Percentiles rank a stretch among this genome's conserved stretches.
Evolutionary conservation across 2,113 vertebrate species (phyloP).

Genomic region (Acinonyx jubatus): DNA sequence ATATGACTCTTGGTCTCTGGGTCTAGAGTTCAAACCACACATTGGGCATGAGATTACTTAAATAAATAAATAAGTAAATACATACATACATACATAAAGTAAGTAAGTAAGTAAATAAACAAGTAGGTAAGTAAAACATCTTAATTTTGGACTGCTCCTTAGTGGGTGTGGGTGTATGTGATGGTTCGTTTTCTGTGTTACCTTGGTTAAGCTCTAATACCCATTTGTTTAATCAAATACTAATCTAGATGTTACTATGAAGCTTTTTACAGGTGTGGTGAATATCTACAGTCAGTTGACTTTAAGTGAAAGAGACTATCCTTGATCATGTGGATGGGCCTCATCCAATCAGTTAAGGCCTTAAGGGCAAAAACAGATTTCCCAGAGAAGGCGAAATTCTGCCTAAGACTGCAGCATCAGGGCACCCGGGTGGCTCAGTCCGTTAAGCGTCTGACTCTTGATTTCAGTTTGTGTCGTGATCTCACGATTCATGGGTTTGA

Average conservation of each 20-base stretch:
- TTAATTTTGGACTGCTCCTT: background rate
- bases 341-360: background rate
- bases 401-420: background rate
- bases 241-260: background rate
- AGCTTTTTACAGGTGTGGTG: background rate
- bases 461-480: no score
- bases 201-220: background rate
- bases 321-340: background rate
- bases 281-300: background rate
- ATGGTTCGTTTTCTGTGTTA: background rate
- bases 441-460: no score
- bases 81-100: no score
- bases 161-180: no score
- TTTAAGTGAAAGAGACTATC: background rate
- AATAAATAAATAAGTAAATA: background rate
- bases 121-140: background rate
- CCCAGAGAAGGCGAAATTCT: background rate
- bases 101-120: no score
- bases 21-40: background rate
- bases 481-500: no score
- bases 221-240: background rate
- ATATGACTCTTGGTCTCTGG: background rate
- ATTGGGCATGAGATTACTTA: background rate
- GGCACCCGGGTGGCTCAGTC: no score
- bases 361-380: background rate